Conservation (phyloP, 2,888 invertebrate species). For the Lepidochrysops patricia region DNA sequence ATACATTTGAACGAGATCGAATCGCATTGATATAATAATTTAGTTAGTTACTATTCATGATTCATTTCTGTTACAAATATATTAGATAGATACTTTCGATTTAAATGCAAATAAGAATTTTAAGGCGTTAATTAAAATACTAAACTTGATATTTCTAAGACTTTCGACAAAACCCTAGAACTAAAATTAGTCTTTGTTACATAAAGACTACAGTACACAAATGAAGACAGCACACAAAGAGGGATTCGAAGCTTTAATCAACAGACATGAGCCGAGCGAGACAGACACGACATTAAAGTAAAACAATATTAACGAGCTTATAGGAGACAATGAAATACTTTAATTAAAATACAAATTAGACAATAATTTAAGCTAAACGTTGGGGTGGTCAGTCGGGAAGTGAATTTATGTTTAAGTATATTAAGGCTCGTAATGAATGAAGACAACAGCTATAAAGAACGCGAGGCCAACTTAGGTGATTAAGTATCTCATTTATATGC, state of each 20-base stretch:
- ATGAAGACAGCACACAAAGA: constrained; percentile 7
- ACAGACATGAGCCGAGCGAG: constrained; percentile 4
- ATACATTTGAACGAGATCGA: not conserved
- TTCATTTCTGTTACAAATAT: no score
- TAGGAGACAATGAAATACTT: constrained; percentile 1
- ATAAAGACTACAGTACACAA: not conserved
- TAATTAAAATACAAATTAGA: constrained; percentile 15
- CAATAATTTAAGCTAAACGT: constrained; percentile 22
- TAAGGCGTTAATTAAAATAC: no score
- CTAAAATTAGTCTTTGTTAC: not conserved
- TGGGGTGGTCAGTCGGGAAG: constrained; percentile 28
- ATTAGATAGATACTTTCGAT: no score
- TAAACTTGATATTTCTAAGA: not conserved
- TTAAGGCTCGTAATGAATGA: constrained; percentile 52
- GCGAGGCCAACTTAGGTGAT: constrained; percentile 66
- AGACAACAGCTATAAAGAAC: constrained; percentile 64
- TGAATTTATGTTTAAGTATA: constrained; percentile 29
- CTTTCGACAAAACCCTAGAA: not conserved
- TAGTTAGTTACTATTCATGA: no score
- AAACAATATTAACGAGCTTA: constrained; percentile 3
- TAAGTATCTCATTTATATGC: constrained; percentile 75
- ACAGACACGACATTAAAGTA: not conserved
- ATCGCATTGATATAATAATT: no score
- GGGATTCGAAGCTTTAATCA: constrained; percentile 1
- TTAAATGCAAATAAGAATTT: no score